Percentiles rank a stretch among this genome's conserved stretches.
phyloP scores from a whole-genome alignment of 2,797 vertebrate species.

The Myotis daubentonii region DNA sequence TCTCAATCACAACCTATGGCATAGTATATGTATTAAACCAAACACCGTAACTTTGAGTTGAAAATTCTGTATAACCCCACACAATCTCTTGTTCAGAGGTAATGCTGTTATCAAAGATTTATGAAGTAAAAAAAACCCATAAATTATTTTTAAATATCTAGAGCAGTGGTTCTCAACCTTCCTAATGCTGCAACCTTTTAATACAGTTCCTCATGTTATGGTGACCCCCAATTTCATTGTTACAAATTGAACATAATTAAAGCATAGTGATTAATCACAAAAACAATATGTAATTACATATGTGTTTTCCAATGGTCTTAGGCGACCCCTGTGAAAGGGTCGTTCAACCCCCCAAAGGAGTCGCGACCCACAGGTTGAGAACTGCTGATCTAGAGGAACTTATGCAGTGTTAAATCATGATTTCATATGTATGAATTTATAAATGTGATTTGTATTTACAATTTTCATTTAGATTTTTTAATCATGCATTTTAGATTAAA shows the following conservation, averaged over 20 bases:
- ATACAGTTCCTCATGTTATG: too few species aligned
- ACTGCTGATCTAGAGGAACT: background rate
- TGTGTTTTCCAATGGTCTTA: too few species aligned
- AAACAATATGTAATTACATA: too few species aligned
- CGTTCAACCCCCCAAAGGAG: too few species aligned
- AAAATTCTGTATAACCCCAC: background rate
- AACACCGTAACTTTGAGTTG: background rate
- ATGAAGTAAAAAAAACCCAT: background rate
- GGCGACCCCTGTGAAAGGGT: too few species aligned
- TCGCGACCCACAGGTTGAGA: too few species aligned
- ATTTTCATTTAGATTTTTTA: constrained; percentile 36
- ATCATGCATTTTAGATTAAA: background rate
- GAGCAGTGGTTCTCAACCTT: background rate
- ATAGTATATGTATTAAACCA: background rate
- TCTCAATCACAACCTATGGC: background rate
- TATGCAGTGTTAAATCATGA: background rate
- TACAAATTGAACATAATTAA: too few species aligned
- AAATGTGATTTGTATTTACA: background rate
- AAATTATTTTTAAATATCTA: background rate
- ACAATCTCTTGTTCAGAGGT: background rate
- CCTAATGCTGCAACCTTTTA: too few species aligned
- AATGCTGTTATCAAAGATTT: background rate
- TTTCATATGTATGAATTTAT: constrained; percentile 18
- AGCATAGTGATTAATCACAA: too few species aligned
- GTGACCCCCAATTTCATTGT: too few species aligned